phyloP scores from a whole-genome alignment of 2,797 vertebrate species.

The Paratrypauchen microcephalus region DNA sequence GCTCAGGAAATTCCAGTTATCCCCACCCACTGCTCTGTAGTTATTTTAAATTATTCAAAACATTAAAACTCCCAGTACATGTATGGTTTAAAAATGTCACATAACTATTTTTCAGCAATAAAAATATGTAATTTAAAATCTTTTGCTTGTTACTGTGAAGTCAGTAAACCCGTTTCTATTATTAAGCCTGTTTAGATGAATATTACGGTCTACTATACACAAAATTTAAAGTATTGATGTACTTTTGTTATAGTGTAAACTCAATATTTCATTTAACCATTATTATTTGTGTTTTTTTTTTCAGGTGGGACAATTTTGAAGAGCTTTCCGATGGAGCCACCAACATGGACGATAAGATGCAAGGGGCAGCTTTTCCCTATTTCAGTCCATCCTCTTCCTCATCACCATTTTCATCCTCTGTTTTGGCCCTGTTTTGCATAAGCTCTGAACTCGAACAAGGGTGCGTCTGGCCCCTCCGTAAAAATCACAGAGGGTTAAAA shows the following conservation, averaged over 20 bases:
- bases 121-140: no score
- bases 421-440: constrained; percentile 31
- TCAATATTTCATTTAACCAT: neutral
- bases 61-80: no score
- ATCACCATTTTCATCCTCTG: constrained; percentile 23
- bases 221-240: neutral
- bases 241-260: no score
- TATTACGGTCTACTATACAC: neutral
- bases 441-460: constrained; percentile 56
- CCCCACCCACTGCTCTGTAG: no score
- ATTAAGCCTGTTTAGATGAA: neutral
- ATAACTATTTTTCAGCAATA: no score
- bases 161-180: no score
- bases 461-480: constrained; percentile 70
- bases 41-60: no score
- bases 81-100: no score
- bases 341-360: constrained; percentile 28
- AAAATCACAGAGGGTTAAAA: constrained; percentile 40
- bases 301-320: constrained; percentile 70
- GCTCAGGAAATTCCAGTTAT: neutral
- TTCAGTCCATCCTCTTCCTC: constrained; percentile 34
- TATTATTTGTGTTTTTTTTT: constrained; percentile 19
- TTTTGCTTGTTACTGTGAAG: no score
- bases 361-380: constrained; percentile 46
- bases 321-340: constrained; percentile 44